Evolutionary conservation across 2,797 vertebrate genomes (phyloP).

Genomic region (Liparis tanakae): DNA sequence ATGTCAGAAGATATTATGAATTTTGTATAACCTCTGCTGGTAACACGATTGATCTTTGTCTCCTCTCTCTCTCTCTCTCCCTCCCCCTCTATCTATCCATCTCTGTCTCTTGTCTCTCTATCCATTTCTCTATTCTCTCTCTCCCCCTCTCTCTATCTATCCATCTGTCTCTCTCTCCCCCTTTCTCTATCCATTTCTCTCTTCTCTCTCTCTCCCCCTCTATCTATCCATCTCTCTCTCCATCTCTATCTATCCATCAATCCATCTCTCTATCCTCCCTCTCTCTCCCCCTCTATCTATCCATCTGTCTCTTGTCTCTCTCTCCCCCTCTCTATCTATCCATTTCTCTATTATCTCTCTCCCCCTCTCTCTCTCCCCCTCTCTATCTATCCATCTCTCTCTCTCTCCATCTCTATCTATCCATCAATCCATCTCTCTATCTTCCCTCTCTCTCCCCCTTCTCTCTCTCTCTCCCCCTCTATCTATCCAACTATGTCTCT

Average conservation of each 20-base stretch:
- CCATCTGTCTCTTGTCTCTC: too few species aligned
- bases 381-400: neutral
- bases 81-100: slow-evolving; percentile 30
- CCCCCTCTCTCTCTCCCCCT: too few species aligned
- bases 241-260: slow-evolving; percentile 27
- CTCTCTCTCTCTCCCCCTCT: too few species aligned
- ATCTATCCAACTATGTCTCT: too few species aligned
- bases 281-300: slow-evolving; percentile 39
- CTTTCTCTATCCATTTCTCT: too few species aligned
- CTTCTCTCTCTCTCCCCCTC: too few species aligned
- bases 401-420: slow-evolving; percentile 25
- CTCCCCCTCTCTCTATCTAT: too few species aligned
- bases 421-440: slow-evolving; percentile 6
- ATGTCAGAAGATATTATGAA: slow-evolving; percentile 63
- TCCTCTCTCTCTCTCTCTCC: slow-evolving; percentile 24
- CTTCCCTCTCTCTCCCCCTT: neutral
- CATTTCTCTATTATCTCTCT: neutral
- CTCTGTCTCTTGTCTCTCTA: slow-evolving; percentile 35
- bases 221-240: slow-evolving; percentile 7
- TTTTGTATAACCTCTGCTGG: slow-evolving; percentile 67
- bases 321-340: too few species aligned
- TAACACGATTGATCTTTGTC: slow-evolving; percentile 58
- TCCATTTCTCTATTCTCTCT: slow-evolving; percentile 34
- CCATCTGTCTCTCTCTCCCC: too few species aligned
- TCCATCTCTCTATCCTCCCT: slow-evolving; percentile 17